Base-by-base conservation (phyloP, 2,113 vertebrate species). In the Ranitomeya imitator region DNA sequence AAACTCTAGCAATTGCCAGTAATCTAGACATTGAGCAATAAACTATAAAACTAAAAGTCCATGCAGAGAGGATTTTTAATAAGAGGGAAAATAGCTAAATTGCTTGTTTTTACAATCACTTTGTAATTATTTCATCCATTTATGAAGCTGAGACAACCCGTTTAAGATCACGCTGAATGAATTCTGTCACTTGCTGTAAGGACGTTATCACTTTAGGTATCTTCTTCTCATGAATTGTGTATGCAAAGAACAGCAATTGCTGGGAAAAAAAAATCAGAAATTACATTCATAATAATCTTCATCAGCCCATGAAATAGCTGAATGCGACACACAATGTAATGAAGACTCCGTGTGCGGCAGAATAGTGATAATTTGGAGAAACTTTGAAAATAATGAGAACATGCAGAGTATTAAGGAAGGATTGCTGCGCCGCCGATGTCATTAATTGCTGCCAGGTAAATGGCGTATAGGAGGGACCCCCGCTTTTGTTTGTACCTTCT, bases 361-460 rank as follows among this genome's bases (percentile, higher is more conserved):
- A 79, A 26, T 81, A 37, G 23, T 60, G 61, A 81, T 81, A 18
- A 81, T 81, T 37, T 81, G 26, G 4, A 59, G 23, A 59, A 14
- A 59, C 55, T 60, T 81, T 26, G 79, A 80, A n/a, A 80, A 59
- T 26, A 80, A 80, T 80, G 78, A 81, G 79, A 81, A 59, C 7
- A 37, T 37, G 15, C 13, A 59, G 55, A 9, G 52, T 19, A 81
- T 59, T 78, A 60, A 19, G 2, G 13, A 55, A 61, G 2, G 54
- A 59, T 80, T 26, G 78, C 78, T 45, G 51, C 52, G 52, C 21
- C 7, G 11, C n/a, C 55, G 14, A 18, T 80, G 52, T 79, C 55
- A 80, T 80, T 31, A 15, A 23, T 59, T 59, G 55, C 51, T 23
- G 8, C 21, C 51, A 79, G 26, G n/a, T 23, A 78, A 12, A 54